Conservation (phyloP, 2,113 vertebrate species). For the Capricornis sumatraensis region DNA sequence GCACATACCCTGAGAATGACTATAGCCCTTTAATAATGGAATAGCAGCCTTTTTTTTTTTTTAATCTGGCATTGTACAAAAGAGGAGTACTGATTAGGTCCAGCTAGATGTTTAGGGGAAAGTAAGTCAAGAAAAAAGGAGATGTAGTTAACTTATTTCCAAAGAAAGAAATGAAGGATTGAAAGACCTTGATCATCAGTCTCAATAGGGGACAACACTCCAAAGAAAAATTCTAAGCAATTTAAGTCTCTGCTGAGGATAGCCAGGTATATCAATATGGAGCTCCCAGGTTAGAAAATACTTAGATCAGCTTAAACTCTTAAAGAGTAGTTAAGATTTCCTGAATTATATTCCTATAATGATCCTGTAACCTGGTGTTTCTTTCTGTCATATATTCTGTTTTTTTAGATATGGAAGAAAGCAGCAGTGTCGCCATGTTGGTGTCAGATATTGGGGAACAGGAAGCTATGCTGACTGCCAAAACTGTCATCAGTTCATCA, state of each 20-base stretch:
- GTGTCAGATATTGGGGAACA: conserved; percentile 83
- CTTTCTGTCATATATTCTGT: not conserved
- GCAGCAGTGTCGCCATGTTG: conserved; percentile 84
- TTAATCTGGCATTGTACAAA: not conserved
- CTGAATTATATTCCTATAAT: not conserved
- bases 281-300: not conserved
- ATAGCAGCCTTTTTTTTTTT: not conserved
- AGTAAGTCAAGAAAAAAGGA: not conserved
- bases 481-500: conserved; percentile 76
- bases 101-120: not conserved
- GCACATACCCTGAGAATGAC: not conserved
- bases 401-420: conserved; percentile 91
- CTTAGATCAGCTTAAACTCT: not conserved
- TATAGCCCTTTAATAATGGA: not conserved
- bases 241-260: not conserved
- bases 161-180: not conserved
- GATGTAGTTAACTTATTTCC: not conserved
- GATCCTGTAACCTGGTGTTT: not conserved
- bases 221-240: not conserved
- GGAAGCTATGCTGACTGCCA: conserved; percentile 81
- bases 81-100: not conserved
- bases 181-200: not conserved
- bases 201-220: not conserved
- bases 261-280: no score
- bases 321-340: not conserved